These are phyloP conservation scores for Crotalus tigris DNA, from an alignment of 2,113 vertebrate genomes.

Conservation along the genomic window DNA sequence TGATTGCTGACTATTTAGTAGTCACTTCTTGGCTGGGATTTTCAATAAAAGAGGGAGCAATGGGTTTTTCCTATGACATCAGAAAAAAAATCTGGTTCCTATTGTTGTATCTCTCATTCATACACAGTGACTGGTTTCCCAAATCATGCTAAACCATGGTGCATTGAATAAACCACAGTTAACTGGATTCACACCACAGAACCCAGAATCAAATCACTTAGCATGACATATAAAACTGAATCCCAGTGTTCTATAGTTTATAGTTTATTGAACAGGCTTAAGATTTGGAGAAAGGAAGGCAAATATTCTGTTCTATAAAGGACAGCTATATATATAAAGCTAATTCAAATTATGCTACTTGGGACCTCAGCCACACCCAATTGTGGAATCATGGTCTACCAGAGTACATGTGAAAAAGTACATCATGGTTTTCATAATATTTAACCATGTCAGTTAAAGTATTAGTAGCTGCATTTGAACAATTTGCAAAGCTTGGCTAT, in stretches of 20 bases:
- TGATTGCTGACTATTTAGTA: fast-evolving
- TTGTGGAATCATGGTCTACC: neutral
- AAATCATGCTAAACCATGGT: neutral
- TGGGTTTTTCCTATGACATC: neutral
- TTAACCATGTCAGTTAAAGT: neutral
- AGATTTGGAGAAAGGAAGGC: neutral
- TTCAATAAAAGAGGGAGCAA: neutral
- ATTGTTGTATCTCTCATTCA: neutral
- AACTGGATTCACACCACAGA: neutral
- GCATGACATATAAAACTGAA: neutral
- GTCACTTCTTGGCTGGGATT: neutral
- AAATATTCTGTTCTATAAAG: neutral
- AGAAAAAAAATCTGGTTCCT: neutral
- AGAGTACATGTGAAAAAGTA: neutral
- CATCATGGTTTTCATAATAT: neutral
- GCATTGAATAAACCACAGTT: neutral
- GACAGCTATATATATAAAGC: neutral
- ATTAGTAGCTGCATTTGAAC: neutral
- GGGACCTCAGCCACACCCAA: neutral
- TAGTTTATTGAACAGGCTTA: neutral
- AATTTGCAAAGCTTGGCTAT: neutral
- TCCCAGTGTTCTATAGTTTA: neutral
- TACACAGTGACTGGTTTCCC: neutral
- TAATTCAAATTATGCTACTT: neutral
- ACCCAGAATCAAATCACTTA: neutral